Percentiles rank a stretch among this genome's conserved stretches.
Evolutionary conservation across 2,797 vertebrate species (phyloP).

Genomic region (Molossus molossus): DNA sequence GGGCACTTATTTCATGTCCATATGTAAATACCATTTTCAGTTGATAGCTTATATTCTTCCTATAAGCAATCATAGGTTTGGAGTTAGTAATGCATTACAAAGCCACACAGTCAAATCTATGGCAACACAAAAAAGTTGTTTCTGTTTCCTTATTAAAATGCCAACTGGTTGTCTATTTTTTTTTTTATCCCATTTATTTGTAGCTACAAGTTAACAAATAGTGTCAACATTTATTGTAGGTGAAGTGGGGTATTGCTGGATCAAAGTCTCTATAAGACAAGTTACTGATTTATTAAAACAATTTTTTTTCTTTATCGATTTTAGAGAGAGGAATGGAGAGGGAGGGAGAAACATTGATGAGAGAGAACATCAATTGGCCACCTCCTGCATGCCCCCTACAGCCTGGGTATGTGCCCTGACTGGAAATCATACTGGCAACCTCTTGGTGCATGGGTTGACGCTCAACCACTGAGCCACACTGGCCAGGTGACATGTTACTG

Average conservation of each 20-base stretch:
- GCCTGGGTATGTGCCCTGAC: too few species aligned
- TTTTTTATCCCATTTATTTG: constrained; percentile 90
- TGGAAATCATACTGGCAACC: too few species aligned
- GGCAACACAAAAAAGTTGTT: constrained; percentile 87
- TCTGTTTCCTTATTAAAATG: constrained; percentile 86
- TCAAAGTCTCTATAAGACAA: constrained; percentile 88
- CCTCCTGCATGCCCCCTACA: too few species aligned
- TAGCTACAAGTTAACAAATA: constrained; percentile 92
- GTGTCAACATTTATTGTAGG: constrained; percentile 83
- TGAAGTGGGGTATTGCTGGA: constrained; percentile 86
- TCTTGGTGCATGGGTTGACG: too few species aligned
- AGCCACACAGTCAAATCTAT: constrained; percentile 92
- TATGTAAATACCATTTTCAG: constrained; percentile 88
- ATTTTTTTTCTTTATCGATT: too few species aligned
- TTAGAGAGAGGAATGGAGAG: too few species aligned
- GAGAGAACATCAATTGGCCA: too few species aligned
- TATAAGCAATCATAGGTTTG: constrained; percentile 86
- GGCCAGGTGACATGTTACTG: constrained; percentile 87
- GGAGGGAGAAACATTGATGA: too few species aligned
- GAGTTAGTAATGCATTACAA: constrained; percentile 91
- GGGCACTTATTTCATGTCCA: constrained; percentile 90
- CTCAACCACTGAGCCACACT: too few species aligned
- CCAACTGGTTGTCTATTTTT: constrained; percentile 86
- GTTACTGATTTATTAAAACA: constrained; percentile 53
- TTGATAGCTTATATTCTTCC: constrained; percentile 88